These are phyloP conservation scores for Drosophila rufa DNA, from an alignment of 1,140 invertebrate species.

Conservation along the genomic window DNA sequence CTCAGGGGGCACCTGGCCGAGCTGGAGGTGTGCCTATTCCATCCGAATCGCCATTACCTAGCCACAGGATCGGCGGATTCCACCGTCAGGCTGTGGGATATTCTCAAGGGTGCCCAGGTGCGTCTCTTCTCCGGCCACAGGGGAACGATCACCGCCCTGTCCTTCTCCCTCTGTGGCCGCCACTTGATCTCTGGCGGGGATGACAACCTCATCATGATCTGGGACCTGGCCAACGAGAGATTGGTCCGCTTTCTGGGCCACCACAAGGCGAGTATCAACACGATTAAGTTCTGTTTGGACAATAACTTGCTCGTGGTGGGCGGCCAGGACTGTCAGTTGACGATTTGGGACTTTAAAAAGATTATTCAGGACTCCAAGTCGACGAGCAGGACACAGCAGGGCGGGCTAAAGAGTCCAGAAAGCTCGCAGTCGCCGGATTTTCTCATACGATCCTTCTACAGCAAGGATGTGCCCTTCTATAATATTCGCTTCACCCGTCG, in stretches of 20 bases:
- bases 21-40: conserved; percentile 47
- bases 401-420: not conserved
- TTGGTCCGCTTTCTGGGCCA: conserved; percentile 25
- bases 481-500: conserved; percentile 32
- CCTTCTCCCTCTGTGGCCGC: conserved; percentile 54
- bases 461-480: conserved; percentile 35
- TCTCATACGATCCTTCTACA: conserved; percentile 29
- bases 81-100: conserved; percentile 60
- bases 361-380: conserved; percentile 22
- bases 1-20: conserved; percentile 52
- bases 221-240: conserved; percentile 38
- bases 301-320: conserved; percentile 56
- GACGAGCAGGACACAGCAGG: not conserved
- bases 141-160: conserved; percentile 19
- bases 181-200: conserved; percentile 48
- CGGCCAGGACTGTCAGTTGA: conserved; percentile 44
- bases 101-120: conserved; percentile 37
- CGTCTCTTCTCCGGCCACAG: conserved; percentile 55
- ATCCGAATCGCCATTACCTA: conserved; percentile 59
- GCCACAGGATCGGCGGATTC: conserved; percentile 62
- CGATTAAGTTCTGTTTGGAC: conserved; percentile 43
- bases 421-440: not conserved
- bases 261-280: conserved; percentile 34
- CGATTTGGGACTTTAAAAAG: conserved; percentile 58
- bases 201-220: conserved; percentile 46